Evolutionary conservation across 2,797 vertebrate species (phyloP).

Genomic region (Pseudocheirus occidentalis): DNA sequence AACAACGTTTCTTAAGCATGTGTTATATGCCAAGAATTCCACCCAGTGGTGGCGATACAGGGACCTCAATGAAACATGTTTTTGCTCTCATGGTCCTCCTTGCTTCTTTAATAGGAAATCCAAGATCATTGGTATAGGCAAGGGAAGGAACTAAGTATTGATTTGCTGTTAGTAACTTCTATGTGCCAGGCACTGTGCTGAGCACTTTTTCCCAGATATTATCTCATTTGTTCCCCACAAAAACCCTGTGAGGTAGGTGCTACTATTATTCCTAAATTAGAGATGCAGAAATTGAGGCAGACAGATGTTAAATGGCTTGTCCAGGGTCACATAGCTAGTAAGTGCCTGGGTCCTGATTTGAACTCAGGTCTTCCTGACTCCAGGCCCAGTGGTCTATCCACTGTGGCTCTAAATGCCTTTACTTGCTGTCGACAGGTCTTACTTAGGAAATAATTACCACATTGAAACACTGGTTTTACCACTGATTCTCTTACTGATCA

Average conservation of each 20-base stretch:
- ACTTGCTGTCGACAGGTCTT: neutral
- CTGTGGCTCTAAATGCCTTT: neutral
- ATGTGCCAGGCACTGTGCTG: neutral
- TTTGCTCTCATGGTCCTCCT: neutral
- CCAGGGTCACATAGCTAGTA: neutral
- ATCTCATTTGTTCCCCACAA: neutral
- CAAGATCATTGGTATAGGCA: neutral
- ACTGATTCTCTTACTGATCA: neutral
- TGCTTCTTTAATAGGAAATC: neutral
- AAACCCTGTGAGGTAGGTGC: neutral
- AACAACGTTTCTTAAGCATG: neutral
- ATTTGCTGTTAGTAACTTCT: neutral
- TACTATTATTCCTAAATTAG: neutral
- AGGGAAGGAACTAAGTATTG: neutral
- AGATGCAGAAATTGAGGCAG: neutral
- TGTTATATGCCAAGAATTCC: neutral
- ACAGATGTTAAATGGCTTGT: neutral
- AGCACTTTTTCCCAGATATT: neutral
- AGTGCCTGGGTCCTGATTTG: neutral
- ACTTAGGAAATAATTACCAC: neutral
- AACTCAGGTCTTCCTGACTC: neutral
- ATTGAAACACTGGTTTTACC: neutral
- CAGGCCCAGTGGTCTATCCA: neutral
- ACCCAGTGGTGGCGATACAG: neutral
- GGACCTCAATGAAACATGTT: neutral